These are phyloP conservation scores for Cryptops parisi DNA, from an alignment of 2,888 invertebrate species.

Conservation along the genomic window DNA sequence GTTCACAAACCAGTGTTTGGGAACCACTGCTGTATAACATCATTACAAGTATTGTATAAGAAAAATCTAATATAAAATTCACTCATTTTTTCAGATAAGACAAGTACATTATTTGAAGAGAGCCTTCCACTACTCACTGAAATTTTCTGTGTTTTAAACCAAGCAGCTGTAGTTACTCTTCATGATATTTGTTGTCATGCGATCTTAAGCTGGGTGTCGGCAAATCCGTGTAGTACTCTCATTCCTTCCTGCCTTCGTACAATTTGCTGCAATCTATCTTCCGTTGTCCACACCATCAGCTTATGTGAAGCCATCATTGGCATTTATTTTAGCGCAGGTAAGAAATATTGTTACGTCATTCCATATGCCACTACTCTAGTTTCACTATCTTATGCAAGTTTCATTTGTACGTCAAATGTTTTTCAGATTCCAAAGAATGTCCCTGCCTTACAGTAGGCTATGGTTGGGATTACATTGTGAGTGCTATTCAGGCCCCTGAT, in stretches of 20 bases:
- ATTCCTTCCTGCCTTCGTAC: constrained; percentile 8
- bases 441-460: background rate
- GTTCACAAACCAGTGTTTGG: no score
- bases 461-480: constrained; percentile 8
- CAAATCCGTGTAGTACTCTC: constrained; percentile 11
- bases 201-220: constrained; percentile 13
- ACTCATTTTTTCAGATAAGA: constrained; percentile 8
- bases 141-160: constrained; percentile 13
- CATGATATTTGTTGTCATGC: constrained; percentile 17
- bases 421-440: constrained; percentile 26
- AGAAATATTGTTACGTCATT: no score
- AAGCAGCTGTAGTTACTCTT: constrained; percentile 7
- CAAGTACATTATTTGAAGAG: constrained; percentile 10
- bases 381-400: no score
- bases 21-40: no score
- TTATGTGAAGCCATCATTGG: constrained; percentile 11
- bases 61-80: no score
- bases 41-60: no score
- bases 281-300: constrained; percentile 10
- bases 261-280: constrained; percentile 12
- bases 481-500: constrained; percentile 27
- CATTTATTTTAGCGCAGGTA: constrained; percentile 15
- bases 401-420: no score
- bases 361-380: no score
- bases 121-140: constrained; percentile 8